Evolutionary conservation across 2,113 vertebrate genomes (phyloP).

Genomic region (Eulemur rufifrons): DNA sequence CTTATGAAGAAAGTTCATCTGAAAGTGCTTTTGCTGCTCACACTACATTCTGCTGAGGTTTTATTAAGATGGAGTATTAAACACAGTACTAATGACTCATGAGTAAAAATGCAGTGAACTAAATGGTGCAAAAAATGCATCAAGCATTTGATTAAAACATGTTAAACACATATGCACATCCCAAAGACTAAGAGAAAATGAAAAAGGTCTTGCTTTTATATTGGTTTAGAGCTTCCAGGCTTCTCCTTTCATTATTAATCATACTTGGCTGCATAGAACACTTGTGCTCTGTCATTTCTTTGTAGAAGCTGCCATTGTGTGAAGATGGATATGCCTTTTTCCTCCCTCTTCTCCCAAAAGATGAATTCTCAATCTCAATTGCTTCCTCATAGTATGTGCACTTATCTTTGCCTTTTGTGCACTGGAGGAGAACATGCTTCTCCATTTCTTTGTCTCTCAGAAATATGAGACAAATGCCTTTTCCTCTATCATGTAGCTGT

Average conservation of each 20-base stretch:
- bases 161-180: conserved; percentile 46
- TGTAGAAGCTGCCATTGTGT: conserved; percentile 62
- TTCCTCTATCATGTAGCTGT: conserved; percentile 62
- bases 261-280: conserved; percentile 50
- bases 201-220: conserved; percentile 60
- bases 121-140: conserved; percentile 61
- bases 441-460: conserved; percentile 71
- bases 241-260: conserved; percentile 51
- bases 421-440: conserved; percentile 55
- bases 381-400: conserved; percentile 21
- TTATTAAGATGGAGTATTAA: conserved; percentile 70
- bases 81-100: conserved; percentile 32
- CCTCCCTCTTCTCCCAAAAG: conserved; percentile 52
- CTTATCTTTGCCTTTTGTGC: conserved; percentile 58
- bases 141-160: conserved; percentile 55
- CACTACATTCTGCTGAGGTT: conserved; percentile 45
- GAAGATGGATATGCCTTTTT: conserved; percentile 69
- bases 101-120: conserved; percentile 54
- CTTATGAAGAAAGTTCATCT: conserved; percentile 63
- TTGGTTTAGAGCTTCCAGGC: conserved; percentile 53
- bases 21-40: conserved; percentile 59
- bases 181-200: conserved; percentile 65
- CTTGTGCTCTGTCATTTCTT: conserved; percentile 50
- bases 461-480: conserved; percentile 62
- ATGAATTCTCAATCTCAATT: conserved; percentile 71